Evolutionary conservation across 2,888 invertebrate genomes (phyloP), one percentile per base, ranked within the genome.

Genomic region (Sinohyriopsis cumingii): DNA sequence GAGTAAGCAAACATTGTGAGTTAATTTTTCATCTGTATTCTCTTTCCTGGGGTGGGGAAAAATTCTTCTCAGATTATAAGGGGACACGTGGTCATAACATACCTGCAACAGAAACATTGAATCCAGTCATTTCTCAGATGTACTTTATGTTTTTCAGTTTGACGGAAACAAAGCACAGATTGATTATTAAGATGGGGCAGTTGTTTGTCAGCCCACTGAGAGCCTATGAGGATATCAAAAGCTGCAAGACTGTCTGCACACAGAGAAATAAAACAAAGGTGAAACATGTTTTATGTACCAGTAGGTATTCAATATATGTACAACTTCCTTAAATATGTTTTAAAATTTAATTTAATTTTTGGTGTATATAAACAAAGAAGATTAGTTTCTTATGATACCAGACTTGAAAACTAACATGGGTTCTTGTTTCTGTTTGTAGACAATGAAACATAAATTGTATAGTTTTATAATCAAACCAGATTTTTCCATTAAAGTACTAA

Each of bases 201-300:
- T 62, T 82, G 25, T 88, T 88, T 77, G 72, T 71, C 28, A 86
- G 82, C 73, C 87, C 87, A 1, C 60, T 82, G 25, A 60, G 69
- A 25, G 79, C 81, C 7, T 88, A 88, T 73, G 87, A 87, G 24
- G 73, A 78, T 28, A 65, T 87, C 6, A 79, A 76, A 59, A 78
- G 79, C 62, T 82, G 81, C 59, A 78, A 79, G 60, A 74, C 73
- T 3, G 65, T 71, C 55, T 78, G 81, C 64, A 82, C 76, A 20
- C 84, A 87, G 71, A 74, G 88, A 67, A 85, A 87, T 75, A 79
- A 75, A 54, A 82, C 83, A 20, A 87, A 86, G 84, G 87, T 87
- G 69, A 59, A 69, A 33, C 20, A 59, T 6, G 2, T 22, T 28
- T 20, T n/a, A 6, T 22, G 15, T 12, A 25, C n/a, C 12, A 45